Base-by-base conservation (phyloP, 2,113 vertebrate species). In the Gymnocephalus cernua region DNA sequence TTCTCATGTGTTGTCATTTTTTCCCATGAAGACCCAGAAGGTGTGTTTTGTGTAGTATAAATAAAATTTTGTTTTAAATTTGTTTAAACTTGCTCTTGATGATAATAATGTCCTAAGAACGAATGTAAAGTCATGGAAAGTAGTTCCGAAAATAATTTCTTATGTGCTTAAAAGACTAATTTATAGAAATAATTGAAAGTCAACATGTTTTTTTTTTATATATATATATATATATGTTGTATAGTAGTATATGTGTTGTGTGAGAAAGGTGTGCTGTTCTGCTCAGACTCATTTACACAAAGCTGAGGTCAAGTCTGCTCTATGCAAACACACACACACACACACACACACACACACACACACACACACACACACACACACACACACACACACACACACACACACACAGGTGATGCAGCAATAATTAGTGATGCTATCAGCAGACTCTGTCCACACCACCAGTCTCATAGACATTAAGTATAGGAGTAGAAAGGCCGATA, bases 351-450 rank as follows among this genome's bases (percentile, higher is more conserved):
- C 54, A 32, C 54, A 64, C 68, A 38, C 69, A 54, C 82, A 61
- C 63, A 59, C 44, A 51, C 58, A 21, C 61, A 74, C 59, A 79
- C 80, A 81, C 57, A 74, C 47, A 47, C 51, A 51, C 32, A 53
- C 76, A 77, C 58, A 65, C 38, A 41, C 61, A 41, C 58, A 65
- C 69, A 47, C 65, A 63, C 83, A 62, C 65, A 51, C 71, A 62
- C 27, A 69, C 45, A 11, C 27, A 41, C 25, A 29, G 9, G 47
- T 85, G 79, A 81, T 91, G 79, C 83, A 80, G 87, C 84, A 85
- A 67, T 90, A 72, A 79, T 77, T 76, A 77, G 53, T 80, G 82
- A 88, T 78, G 82, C 70, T 83, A 82, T 91, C 83, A 65, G 85
- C 69, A 84, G 71, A 71, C 76, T 82, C 44, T 64, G 62, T 83